Conservation (phyloP, 2,797 vertebrate genomes). For the Tragopan temminckii region DNA sequence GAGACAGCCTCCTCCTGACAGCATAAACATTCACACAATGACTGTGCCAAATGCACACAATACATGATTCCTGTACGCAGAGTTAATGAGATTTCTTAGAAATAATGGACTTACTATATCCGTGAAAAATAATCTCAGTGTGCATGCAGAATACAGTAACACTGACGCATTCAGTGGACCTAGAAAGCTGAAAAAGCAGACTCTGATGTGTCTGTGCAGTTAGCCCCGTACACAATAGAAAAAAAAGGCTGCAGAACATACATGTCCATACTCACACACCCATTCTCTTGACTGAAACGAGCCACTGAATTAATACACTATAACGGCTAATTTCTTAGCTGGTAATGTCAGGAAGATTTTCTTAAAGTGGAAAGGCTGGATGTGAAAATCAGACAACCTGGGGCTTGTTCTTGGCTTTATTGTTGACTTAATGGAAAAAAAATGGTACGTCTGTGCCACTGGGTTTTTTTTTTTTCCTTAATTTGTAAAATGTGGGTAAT, state of each 20-base stretch:
- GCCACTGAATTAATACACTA: neutral
- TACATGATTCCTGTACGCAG: neutral
- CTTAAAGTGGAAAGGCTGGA: neutral
- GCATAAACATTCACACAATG: neutral
- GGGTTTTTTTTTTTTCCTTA: neutral
- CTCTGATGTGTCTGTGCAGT: neutral
- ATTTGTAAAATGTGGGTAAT: neutral
- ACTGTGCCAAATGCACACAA: neutral
- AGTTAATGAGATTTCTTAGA: neutral
- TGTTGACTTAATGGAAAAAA: neutral
- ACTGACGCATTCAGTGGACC: neutral
- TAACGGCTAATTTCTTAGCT: neutral
- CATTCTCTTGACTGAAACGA: neutral
- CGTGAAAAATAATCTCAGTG: neutral
- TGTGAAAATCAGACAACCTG: neutral
- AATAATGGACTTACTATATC: neutral
- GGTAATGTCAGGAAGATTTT: neutral
- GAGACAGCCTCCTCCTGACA: neutral
- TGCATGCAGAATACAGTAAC: neutral
- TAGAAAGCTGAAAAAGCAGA: neutral
- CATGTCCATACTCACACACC: rapidly evolving
- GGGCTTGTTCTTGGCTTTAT: neutral
- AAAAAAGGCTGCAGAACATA: neutral
- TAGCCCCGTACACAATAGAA: neutral
- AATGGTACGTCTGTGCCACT: neutral